Evolutionary conservation across 2,888 invertebrate genomes (phyloP).

Genomic region (Macrosoma leucophasiata): DNA sequence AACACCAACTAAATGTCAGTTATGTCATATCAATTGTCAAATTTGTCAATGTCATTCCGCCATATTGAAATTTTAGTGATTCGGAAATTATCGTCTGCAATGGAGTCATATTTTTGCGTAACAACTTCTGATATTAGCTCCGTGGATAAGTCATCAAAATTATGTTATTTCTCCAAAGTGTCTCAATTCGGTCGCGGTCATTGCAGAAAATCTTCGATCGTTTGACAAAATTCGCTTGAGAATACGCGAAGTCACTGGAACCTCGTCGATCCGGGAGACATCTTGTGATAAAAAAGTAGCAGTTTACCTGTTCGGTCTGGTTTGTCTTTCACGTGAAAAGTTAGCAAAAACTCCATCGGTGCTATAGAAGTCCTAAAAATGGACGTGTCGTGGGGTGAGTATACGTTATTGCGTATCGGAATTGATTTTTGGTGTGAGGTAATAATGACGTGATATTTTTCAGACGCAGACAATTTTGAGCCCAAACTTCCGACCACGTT

Average conservation of each 20-base stretch:
- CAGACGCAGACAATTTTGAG: conserved; percentile 84
- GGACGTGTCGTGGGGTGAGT: conserved; percentile 84
- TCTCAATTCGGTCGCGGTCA: conserved; percentile 62
- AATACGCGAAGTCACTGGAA: conserved; percentile 50
- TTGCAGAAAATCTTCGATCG: conserved; percentile 66
- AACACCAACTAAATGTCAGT: conserved; percentile 32
- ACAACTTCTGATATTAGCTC: conserved; percentile 66
- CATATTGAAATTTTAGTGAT: conserved; percentile 64
- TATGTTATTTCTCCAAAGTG: conserved; percentile 68
- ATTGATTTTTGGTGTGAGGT: conserved; percentile 34
- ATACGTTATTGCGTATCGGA: conserved; percentile 24
- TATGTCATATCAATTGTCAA: not conserved
- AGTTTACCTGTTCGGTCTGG: conserved; percentile 58
- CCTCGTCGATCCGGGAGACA: conserved; percentile 71
- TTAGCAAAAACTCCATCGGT: conserved; percentile 61
- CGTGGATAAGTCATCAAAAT: conserved; percentile 68
- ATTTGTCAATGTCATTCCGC: conserved; percentile 33
- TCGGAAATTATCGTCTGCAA: conserved; percentile 71
- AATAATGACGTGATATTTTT: conserved; percentile 44
- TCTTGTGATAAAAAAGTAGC: conserved; percentile 69
- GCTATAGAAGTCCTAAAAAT: conserved; percentile 66
- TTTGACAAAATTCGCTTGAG: conserved; percentile 70
- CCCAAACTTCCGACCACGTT: conserved; percentile 78
- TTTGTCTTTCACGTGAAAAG: conserved; percentile 64
- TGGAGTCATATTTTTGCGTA: conserved; percentile 73